These are phyloP conservation scores for Aphelocoma californica DNA, from an alignment of 2,797 vertebrate species.

Conservation along the genomic window DNA sequence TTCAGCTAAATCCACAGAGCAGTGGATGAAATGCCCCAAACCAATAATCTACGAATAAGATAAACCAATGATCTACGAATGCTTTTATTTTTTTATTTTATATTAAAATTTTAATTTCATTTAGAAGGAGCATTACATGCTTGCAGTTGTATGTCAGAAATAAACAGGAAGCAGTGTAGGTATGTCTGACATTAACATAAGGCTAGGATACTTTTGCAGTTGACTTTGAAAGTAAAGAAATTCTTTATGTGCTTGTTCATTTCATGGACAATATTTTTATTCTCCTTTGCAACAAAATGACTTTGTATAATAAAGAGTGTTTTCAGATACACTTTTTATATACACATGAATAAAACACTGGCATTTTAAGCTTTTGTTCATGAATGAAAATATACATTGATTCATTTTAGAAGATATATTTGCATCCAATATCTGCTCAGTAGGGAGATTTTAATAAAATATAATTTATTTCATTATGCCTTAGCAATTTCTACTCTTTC, in stretches of 20 bases:
- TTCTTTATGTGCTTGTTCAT: not conserved
- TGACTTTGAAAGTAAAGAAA: constrained; percentile 29
- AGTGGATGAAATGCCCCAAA: not conserved
- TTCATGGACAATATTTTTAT: not conserved
- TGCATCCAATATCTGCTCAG: not conserved
- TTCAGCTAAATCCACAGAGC: not conserved
- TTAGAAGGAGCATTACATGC: not conserved
- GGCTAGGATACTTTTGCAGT: not conserved
- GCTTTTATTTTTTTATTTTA: not conserved
- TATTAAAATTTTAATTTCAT: not conserved
- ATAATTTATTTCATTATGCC: constrained; percentile 12
- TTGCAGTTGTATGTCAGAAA: not conserved
- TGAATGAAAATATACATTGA: not conserved
- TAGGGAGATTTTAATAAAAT: constrained; percentile 20
- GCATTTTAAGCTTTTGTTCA: not conserved
- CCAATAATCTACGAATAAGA: not conserved
- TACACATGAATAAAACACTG: not conserved
- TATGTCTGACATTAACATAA: not conserved
- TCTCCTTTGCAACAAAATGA: not conserved
- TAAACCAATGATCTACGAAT: no score
- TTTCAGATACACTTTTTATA: constrained; percentile 13
- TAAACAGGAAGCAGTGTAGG: not conserved
- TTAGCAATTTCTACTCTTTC: constrained; percentile 13
- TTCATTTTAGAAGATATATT: constrained; percentile 4
- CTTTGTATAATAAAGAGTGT: not conserved